These are phyloP conservation scores for Phocoena phocoena DNA, from an alignment of 2,113 vertebrate species.

Conservation along the genomic window DNA sequence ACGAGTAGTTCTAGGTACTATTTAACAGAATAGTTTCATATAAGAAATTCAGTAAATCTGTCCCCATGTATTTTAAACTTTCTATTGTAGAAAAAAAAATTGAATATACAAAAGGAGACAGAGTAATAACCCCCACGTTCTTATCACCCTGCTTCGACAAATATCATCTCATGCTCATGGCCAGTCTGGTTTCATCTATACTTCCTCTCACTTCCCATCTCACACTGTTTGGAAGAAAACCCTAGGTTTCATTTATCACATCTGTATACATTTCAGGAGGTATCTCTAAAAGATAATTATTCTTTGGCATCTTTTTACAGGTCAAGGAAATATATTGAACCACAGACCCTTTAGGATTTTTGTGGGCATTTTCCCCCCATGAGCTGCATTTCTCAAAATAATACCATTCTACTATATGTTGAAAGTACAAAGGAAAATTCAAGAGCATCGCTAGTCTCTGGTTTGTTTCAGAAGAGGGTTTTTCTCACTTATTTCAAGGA, in stretches of 20 bases:
- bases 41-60: conserved; percentile 24
- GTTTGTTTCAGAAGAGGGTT: background rate
- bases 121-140: background rate
- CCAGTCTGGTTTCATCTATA: background rate
- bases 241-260: background rate
- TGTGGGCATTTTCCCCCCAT: background rate
- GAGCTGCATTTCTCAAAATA: conserved; percentile 41
- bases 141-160: background rate
- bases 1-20: background rate
- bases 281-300: conserved; percentile 20
- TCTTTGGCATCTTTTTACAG: background rate
- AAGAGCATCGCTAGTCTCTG: background rate
- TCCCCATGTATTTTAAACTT: background rate
- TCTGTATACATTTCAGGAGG: background rate
- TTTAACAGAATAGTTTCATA: background rate
- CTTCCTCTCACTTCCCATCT: too few relatives aligned
- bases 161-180: background rate
- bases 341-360: background rate
- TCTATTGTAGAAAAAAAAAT: background rate
- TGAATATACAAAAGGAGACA: background rate
- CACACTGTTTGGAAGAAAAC: background rate
- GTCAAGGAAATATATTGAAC: conserved; percentile 32
- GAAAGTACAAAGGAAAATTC: background rate
- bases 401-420: background rate
- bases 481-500: conserved; percentile 8